These are phyloP conservation scores for Heliconius melpomene DNA, from an alignment of 1,140 invertebrate genomes.

Conservation along the genomic window DNA sequence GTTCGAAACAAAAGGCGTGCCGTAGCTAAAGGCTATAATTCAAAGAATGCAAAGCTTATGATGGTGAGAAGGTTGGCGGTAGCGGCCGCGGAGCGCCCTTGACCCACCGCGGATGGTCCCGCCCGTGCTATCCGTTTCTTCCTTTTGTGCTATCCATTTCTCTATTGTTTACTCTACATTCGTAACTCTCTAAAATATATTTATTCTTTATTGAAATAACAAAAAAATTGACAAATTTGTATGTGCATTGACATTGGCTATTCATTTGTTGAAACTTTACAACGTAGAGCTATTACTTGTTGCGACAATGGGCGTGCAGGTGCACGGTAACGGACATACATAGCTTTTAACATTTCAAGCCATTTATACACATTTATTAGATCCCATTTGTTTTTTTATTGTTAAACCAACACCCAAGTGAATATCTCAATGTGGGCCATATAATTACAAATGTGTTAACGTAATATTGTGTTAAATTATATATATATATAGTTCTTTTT, in stretches of 20 bases:
- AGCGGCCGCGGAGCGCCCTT: constrained; percentile 60
- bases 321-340: constrained; percentile 1
- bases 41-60: constrained; percentile 49
- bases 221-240: background rate
- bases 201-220: background rate
- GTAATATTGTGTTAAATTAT: background rate
- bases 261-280: background rate
- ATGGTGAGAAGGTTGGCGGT: constrained; percentile 45
- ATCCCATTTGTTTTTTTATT: background rate
- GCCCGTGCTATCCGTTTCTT: constrained; percentile 45
- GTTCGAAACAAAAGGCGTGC: constrained; percentile 46
- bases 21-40: constrained; percentile 48
- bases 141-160: constrained; percentile 54
- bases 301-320: background rate
- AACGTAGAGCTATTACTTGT: background rate
- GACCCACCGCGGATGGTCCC: constrained; percentile 53
- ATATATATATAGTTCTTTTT: background rate
- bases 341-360: background rate
- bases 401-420: background rate
- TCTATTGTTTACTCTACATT: constrained; percentile 42
- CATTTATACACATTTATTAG: background rate
- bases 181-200: constrained; percentile 12
- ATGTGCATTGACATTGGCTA: background rate
- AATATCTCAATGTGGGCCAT: background rate
- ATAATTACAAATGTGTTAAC: background rate